A percentile compares a stretch with the other conserved stretches of the same genome.
These are phyloP conservation scores for Sclerodermus sp. DNA, from an alignment of 2,888 invertebrate species.

Conservation along the genomic window DNA sequence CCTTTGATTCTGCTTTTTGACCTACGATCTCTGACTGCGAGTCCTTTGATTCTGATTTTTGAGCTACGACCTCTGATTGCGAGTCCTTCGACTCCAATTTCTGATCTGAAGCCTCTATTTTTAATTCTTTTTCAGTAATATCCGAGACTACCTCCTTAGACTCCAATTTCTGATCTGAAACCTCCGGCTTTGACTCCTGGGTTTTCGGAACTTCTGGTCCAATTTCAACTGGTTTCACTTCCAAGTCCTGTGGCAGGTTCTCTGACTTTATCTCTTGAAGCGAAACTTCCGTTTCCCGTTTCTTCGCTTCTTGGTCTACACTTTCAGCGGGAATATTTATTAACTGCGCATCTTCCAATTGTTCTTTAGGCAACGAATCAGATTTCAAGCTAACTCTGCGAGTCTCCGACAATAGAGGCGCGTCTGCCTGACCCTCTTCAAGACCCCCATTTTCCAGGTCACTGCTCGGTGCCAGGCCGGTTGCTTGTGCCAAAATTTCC, in stretches of 20 bases:
- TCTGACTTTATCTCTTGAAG: too few species aligned
- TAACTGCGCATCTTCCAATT: too few species aligned
- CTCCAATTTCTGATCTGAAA: too few species aligned
- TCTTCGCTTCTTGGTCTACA: too few species aligned
- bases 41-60: conserved; percentile 9
- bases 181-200: too few species aligned
- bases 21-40: conserved; percentile 14
- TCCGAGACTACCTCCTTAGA: conserved; percentile 13
- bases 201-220: too few species aligned
- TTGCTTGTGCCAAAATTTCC: conserved; percentile 14
- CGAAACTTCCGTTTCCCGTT: too few species aligned
- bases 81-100: conserved; percentile 13
- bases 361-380: background rate
- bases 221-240: too few species aligned
- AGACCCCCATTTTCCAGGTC: background rate
- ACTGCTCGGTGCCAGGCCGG: conserved; percentile 16
- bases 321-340: too few species aligned
- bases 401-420: conserved; percentile 13
- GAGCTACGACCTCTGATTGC: conserved; percentile 13
- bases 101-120: conserved; percentile 8
- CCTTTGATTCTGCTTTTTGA: conserved; percentile 10
- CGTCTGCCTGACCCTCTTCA: background rate
- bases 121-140: conserved; percentile 1
- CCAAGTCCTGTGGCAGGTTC: too few species aligned
- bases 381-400: conserved; percentile 9